phyloP scores from a whole-genome alignment of 2,888 invertebrate genomes.

The Phortica magna region DNA sequence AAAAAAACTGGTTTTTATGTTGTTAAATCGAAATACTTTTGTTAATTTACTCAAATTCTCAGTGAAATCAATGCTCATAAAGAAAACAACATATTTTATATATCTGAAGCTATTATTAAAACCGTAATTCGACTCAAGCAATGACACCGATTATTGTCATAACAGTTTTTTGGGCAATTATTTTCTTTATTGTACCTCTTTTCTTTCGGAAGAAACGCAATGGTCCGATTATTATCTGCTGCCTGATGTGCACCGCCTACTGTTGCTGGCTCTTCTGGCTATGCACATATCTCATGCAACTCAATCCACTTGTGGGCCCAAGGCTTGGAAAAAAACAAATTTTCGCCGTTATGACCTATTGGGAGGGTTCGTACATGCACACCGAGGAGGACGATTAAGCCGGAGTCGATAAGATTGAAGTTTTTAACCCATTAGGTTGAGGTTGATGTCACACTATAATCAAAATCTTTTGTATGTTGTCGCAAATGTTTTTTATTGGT shows the following conservation, averaged over 20 bases:
- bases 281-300: slow-evolving; percentile 59
- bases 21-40: neutral
- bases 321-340: slow-evolving; percentile 41
- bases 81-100: no score
- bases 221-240: slow-evolving; percentile 48
- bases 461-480: no score
- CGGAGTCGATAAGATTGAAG: neutral
- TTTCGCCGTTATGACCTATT: slow-evolving; percentile 54
- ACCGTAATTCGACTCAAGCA: neutral
- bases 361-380: slow-evolving; percentile 49
- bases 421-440: no score
- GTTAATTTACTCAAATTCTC: neutral
- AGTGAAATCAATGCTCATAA: no score
- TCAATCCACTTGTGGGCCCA: slow-evolving; percentile 59
- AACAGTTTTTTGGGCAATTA: slow-evolving; percentile 49
- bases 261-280: slow-evolving; percentile 64
- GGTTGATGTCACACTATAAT: no score
- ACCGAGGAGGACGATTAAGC: neutral
- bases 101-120: no score
- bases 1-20: neutral
- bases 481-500: no score
- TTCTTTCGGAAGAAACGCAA: slow-evolving; percentile 44
- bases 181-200: slow-evolving; percentile 44
- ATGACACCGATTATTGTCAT: slow-evolving; percentile 12
- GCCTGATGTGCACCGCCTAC: slow-evolving; percentile 51